These are phyloP conservation scores for Valencia hispanica DNA, from an alignment of 2,797 vertebrate species.

Conservation along the genomic window DNA sequence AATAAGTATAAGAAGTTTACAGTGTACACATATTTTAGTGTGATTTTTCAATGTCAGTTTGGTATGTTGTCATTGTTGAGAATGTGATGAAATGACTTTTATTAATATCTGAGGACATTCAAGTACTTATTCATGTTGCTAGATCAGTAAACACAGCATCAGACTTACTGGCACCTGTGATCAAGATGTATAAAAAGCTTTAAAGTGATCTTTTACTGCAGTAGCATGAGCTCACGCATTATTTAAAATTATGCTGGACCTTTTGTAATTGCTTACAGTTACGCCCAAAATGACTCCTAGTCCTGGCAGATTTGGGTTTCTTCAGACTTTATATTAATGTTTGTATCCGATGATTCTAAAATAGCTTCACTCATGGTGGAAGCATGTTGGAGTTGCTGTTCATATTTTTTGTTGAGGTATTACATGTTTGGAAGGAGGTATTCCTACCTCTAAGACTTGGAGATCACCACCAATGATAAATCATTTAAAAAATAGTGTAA, in stretches of 20 bases:
- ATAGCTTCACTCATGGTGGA: too few relatives aligned
- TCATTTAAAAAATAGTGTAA: neutral
- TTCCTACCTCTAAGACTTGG: neutral
- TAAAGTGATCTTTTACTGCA: neutral
- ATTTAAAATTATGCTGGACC: neutral
- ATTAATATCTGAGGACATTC: neutral
- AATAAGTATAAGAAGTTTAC: neutral
- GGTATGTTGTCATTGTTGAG: neutral
- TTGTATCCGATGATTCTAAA: too few relatives aligned
- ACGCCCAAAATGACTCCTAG: neutral
- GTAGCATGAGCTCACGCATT: neutral
- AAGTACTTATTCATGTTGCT: neutral
- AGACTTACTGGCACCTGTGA: neutral
- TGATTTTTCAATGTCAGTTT: neutral
- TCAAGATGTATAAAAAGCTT: neutral
- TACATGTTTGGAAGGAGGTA: too few relatives aligned
- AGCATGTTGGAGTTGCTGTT: too few relatives aligned
- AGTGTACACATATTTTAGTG: neutral
- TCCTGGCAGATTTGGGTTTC: neutral
- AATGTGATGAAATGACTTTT: neutral
- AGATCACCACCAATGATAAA: neutral
- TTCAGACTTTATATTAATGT: neutral
- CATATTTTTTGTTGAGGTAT: too few relatives aligned
- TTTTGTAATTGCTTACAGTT: neutral
- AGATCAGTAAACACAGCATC: neutral